These are phyloP conservation scores for Tetranychus piercei DNA, from an alignment of 2,888 invertebrate species.

Conservation along the genomic window DNA sequence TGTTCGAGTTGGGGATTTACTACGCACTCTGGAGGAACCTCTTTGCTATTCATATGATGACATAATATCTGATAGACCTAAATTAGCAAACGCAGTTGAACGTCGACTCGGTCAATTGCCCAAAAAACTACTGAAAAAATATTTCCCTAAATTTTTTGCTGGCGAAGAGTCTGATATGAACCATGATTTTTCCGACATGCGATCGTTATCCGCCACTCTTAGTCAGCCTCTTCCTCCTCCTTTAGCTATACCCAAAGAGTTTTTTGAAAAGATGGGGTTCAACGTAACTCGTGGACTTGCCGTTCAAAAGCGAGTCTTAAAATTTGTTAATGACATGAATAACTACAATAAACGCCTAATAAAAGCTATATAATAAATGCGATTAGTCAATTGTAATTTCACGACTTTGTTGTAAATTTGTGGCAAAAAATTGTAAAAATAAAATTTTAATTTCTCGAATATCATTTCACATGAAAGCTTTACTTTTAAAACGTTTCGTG, in stretches of 20 bases:
- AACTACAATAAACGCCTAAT: background rate
- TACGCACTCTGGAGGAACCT: background rate
- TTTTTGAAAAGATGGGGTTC: background rate
- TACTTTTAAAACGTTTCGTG: too few relatives aligned
- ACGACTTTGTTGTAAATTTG: too few relatives aligned
- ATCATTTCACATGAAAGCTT: too few relatives aligned
- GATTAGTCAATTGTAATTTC: too few relatives aligned
- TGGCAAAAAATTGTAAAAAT: too few relatives aligned
- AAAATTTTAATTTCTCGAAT: too few relatives aligned
- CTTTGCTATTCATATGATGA: conserved; percentile 1
- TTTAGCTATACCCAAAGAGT: background rate
- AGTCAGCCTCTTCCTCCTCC: background rate
- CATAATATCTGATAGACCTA: background rate
- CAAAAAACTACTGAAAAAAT: background rate
- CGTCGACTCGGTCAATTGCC: background rate
- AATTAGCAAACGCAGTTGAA: background rate
- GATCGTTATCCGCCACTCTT: background rate
- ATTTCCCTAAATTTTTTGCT: background rate
- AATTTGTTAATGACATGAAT: background rate
- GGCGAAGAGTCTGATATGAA: background rate
- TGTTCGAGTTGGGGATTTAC: background rate
- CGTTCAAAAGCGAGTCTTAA: background rate
- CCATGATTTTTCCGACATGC: background rate
- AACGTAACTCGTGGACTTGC: background rate
- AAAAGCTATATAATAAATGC: too few relatives aligned